phyloP scores from a whole-genome alignment of 2,888 invertebrate genomes.

The Eulithis prunata region DNA sequence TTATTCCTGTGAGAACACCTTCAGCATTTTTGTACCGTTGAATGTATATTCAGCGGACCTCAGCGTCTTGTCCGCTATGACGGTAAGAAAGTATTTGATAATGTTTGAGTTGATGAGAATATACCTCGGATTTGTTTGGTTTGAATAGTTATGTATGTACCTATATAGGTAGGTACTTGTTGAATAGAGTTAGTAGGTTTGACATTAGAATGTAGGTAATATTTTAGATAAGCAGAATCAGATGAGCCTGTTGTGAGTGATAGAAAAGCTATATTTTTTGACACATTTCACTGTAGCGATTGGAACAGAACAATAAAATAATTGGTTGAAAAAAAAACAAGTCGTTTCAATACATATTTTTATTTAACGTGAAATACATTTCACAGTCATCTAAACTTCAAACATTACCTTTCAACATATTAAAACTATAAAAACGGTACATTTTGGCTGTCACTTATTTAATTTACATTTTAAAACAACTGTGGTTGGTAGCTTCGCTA shows the following conservation, averaged over 20 bases:
- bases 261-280: background rate
- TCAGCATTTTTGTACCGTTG: slow-evolving; percentile 90
- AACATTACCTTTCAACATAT: slow-evolving; percentile 53
- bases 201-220: background rate
- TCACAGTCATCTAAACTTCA: slow-evolving; percentile 65
- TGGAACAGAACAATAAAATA: slow-evolving; percentile 50
- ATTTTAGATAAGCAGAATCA: background rate
- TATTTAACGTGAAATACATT: slow-evolving; percentile 71
- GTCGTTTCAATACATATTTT: slow-evolving; percentile 65
- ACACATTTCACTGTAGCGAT: slow-evolving; percentile 11
- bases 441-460: slow-evolving; percentile 25
- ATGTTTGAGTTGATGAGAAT: background rate
- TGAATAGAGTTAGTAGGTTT: background rate
- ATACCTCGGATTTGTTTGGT: slow-evolving; percentile 6
- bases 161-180: background rate
- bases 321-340: slow-evolving; percentile 50
- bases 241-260: background rate
- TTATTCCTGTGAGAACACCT: slow-evolving; percentile 90
- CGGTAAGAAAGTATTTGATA: no score
- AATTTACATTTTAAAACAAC: slow-evolving; percentile 11
- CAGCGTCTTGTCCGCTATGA: slow-evolving; percentile 10
- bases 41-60: slow-evolving; percentile 25
- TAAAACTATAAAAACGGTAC: slow-evolving; percentile 25
- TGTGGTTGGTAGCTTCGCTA: slow-evolving; percentile 4
- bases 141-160: background rate